phyloP scores from a whole-genome alignment of 2,888 invertebrate genomes.

The Caenorhabditis macrosperma region DNA sequence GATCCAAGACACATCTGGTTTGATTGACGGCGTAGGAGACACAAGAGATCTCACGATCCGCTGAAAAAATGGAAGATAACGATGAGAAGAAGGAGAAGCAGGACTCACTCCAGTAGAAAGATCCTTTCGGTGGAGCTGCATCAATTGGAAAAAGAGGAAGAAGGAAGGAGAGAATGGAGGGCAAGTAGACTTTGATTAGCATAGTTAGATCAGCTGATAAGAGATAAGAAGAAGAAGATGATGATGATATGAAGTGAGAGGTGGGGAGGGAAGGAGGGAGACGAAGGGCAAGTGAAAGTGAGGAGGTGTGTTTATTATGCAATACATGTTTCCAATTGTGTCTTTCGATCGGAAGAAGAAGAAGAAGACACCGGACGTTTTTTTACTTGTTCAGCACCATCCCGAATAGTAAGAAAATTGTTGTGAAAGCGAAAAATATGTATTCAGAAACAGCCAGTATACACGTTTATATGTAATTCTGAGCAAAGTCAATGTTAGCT shows the following conservation, averaged over 20 bases:
- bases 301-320: neutral
- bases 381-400: no score
- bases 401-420: no score
- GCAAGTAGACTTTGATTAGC: constrained; percentile 17
- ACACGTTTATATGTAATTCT: no score
- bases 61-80: constrained; percentile 15
- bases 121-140: constrained; percentile 39
- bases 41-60: constrained; percentile 49
- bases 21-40: constrained; percentile 44
- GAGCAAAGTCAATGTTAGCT: no score
- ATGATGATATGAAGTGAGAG: neutral
- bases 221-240: constrained; percentile 6
- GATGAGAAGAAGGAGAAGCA: neutral
- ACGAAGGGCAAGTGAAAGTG: constrained; percentile 30
- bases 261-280: neutral
- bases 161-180: neutral
- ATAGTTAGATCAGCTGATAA: constrained; percentile 24
- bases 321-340: no score
- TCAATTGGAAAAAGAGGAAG: neutral
- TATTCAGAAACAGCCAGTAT: no score
- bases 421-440: no score
- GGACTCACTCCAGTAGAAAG: constrained; percentile 36
- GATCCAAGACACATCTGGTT: constrained; percentile 69
- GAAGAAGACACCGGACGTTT: no score
- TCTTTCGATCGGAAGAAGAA: no score